These are phyloP conservation scores for Catharus bicknelli DNA, from an alignment of 2,113 vertebrate genomes.

Conservation along the genomic window DNA sequence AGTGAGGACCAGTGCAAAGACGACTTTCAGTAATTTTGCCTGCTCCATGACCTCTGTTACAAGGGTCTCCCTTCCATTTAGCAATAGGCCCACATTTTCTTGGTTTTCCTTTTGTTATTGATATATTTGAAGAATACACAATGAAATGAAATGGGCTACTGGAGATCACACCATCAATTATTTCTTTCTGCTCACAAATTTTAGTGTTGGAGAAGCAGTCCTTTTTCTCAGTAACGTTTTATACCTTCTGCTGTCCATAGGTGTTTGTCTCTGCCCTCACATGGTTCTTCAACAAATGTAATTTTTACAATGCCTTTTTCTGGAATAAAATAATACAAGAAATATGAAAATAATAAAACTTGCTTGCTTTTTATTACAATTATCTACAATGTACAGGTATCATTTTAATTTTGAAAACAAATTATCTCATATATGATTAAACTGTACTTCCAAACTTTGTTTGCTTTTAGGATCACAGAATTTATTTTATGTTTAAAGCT, in stretches of 20 bases:
- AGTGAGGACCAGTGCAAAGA: background rate
- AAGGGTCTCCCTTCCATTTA: background rate
- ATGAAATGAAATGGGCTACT: background rate
- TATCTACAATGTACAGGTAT: background rate
- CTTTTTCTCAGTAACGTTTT: background rate
- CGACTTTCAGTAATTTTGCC: background rate
- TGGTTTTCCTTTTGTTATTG: background rate
- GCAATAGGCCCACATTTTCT: background rate
- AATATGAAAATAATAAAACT: background rate
- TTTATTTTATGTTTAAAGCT: background rate
- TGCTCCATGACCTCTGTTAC: background rate
- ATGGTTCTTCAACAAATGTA: background rate
- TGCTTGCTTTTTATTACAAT: background rate
- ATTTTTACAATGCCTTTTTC: background rate
- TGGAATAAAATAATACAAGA: background rate
- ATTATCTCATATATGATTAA: background rate
- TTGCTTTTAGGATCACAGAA: background rate
- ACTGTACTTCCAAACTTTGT: background rate
- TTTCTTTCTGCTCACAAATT: background rate
- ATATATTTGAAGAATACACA: background rate
- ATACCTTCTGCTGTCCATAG: background rate
- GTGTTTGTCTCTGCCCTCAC: background rate
- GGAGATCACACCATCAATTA: background rate
- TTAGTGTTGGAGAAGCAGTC: background rate
- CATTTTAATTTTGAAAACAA: background rate